These are phyloP conservation scores for Drosophila rubida DNA, from an alignment of 2,888 invertebrate species.

Conservation along the genomic window DNA sequence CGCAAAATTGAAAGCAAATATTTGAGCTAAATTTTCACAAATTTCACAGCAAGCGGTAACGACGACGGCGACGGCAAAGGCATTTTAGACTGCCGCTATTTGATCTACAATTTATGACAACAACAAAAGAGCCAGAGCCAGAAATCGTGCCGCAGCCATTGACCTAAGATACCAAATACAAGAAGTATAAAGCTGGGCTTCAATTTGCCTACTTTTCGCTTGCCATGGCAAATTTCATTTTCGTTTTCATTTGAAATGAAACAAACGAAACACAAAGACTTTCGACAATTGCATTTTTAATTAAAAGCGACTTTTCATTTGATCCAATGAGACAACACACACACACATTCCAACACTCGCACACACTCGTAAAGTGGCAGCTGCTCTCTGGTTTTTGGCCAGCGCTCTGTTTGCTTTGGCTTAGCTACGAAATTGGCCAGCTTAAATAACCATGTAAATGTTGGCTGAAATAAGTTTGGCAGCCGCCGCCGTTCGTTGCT, in stretches of 20 bases:
- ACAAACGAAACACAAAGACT: conserved; percentile 19
- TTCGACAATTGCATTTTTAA: conserved; percentile 57
- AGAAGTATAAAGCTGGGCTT: conserved; percentile 1
- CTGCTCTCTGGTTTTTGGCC: conserved; percentile 28
- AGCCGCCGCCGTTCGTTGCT: conserved; percentile 5
- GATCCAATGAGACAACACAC: conserved; percentile 17
- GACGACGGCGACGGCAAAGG: conserved; percentile 19
- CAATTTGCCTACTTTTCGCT: conserved; percentile 6
- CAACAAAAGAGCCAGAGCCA: conserved; percentile 50
- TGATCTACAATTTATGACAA: conserved; percentile 61
- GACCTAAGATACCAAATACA: conserved; percentile 32
- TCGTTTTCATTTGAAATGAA: conserved; percentile 9
- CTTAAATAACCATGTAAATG: conserved; percentile 40
- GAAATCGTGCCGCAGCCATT: conserved; percentile 24
- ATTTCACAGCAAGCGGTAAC: conserved; percentile 43
- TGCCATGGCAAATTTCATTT: conserved; percentile 13
- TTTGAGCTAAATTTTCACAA: conserved; percentile 71
- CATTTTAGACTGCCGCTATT: conserved; percentile 32
- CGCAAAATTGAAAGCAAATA: conserved; percentile 75
- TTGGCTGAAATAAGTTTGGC: conserved; percentile 35
- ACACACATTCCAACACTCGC: conserved; percentile 1
- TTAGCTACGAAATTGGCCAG: conserved; percentile 52
- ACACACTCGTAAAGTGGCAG: background rate
- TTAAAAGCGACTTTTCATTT: conserved; percentile 49
- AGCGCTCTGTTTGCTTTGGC: conserved; percentile 49